Percentiles rank a stretch among this genome's conserved stretches.
phyloP scores from a whole-genome alignment of 2,797 vertebrate genomes.

The Adrianichthys oophorus region DNA sequence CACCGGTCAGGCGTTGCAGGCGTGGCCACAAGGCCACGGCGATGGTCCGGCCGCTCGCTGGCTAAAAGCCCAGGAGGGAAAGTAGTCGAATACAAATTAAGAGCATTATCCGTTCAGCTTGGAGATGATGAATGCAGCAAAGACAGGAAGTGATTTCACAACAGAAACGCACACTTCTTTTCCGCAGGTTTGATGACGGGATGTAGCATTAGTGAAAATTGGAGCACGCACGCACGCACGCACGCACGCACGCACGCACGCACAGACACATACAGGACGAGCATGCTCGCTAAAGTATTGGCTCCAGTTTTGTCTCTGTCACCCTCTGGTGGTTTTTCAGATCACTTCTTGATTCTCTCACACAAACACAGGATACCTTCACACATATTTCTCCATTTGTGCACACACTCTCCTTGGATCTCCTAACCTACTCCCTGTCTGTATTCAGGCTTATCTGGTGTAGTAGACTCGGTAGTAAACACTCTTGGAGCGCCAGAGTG shows the following conservation, averaged over 20 bases:
- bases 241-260: slow-evolving; percentile 44
- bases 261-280: slow-evolving; percentile 44
- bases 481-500: slow-evolving; percentile 98
- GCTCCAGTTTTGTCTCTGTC: slow-evolving; percentile 55
- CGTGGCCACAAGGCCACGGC: slow-evolving; percentile 46
- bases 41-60: slow-evolving; percentile 31
- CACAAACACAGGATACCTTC: slow-evolving; percentile 33
- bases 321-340: slow-evolving; percentile 62
- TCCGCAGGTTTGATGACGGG: slow-evolving; percentile 37
- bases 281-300: slow-evolving; percentile 36
- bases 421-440: slow-evolving; percentile 47
- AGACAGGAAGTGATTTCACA: slow-evolving; percentile 52
- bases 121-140: slow-evolving; percentile 48
- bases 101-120: slow-evolving; percentile 46
- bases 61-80: slow-evolving; percentile 24
- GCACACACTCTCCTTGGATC: slow-evolving; percentile 55
- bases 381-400: slow-evolving; percentile 27
- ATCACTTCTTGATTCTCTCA: slow-evolving; percentile 24
- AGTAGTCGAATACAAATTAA: slow-evolving; percentile 44
- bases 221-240: slow-evolving; percentile 42
- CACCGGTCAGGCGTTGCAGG: slow-evolving; percentile 29
- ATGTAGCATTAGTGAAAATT: slow-evolving; percentile 43
- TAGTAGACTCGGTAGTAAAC: slow-evolving; percentile 99
- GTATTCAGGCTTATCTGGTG: slow-evolving; percentile 92
- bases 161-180: slow-evolving; percentile 43